Evolutionary conservation across 2,797 vertebrate species (phyloP).

Genomic region (Acrossocheilus fasciatus): DNA sequence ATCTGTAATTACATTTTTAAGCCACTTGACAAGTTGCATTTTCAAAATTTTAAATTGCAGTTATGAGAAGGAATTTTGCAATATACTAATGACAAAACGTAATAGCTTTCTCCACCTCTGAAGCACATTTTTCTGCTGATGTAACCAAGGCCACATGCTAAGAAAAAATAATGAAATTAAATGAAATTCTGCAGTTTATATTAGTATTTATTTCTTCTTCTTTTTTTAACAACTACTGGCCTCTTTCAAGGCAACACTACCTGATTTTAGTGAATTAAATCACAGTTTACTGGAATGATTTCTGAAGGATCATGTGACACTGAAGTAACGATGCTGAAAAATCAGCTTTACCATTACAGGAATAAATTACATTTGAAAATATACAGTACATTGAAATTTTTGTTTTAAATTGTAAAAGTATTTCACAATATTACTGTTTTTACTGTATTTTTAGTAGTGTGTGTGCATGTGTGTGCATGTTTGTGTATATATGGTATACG

Average conservation of each 20-base stretch:
- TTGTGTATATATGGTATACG: too few species aligned
- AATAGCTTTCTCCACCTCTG: conserved; percentile 1
- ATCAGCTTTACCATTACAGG: background rate
- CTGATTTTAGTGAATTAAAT: background rate
- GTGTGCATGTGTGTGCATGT: too few species aligned
- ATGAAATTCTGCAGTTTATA: background rate
- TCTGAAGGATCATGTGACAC: background rate
- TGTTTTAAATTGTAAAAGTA: too few species aligned
- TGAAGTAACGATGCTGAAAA: background rate
- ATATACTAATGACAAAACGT: background rate
- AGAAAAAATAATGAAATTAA: background rate
- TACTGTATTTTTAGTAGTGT: too few species aligned
- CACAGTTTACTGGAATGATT: background rate
- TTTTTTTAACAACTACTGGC: background rate
- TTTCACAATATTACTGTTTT: background rate
- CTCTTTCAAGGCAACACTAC: background rate
- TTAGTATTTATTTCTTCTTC: background rate
- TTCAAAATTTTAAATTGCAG: background rate
- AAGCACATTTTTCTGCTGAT: background rate
- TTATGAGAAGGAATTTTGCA: conserved; percentile 1
- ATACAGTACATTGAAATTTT: too few species aligned
- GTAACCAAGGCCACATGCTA: background rate
- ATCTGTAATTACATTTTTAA: conserved; percentile 10
- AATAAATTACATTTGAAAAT: background rate
- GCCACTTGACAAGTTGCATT: background rate